Conservation (phyloP, 2,797 vertebrate species). For the Clarias laeviceps region DNA sequence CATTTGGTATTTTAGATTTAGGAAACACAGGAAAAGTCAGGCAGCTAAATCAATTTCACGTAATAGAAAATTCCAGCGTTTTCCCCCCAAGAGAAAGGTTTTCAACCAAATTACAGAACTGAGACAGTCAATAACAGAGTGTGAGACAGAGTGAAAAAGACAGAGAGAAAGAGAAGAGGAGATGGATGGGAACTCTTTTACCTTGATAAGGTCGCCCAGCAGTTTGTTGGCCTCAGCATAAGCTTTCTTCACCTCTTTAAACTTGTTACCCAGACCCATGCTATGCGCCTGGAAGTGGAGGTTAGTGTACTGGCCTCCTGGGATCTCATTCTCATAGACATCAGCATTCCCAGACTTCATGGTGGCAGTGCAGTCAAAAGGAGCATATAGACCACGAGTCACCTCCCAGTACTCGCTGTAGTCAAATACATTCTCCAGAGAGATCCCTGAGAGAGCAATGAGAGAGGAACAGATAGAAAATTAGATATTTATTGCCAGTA, state of each 20-base stretch:
- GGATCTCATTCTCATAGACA: constrained; percentile 97
- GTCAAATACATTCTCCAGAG: constrained; percentile 90
- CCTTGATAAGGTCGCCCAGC: constrained; percentile 96
- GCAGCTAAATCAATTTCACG: constrained; percentile 40
- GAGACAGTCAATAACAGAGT: constrained; percentile 18
- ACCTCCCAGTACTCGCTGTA: constrained; percentile 98
- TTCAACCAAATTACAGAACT: constrained; percentile 27
- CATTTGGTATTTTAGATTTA: constrained; percentile 35
- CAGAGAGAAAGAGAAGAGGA: background rate
- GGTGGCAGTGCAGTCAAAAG: constrained; percentile 97
- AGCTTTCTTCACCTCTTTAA: constrained; percentile 95
- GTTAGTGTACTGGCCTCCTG: constrained; percentile 97
- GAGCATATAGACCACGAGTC: constrained; percentile 87
- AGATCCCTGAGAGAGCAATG: constrained; percentile 73
- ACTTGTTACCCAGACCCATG: constrained; percentile 96
- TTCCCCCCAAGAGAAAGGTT: constrained; percentile 16
- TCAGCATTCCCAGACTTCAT: constrained; percentile 97
- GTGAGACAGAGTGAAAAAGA: constrained; percentile 10
- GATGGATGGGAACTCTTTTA: constrained; percentile 53
- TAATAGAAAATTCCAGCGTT: constrained; percentile 31
- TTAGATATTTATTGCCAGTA: background rate
- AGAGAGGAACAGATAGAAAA: background rate
- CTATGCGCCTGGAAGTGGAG: constrained; percentile 95
- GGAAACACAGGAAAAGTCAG: constrained; percentile 27
- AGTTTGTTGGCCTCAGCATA: constrained; percentile 92